Percentiles rank a stretch among this genome's conserved stretches.
Evolutionary conservation across 2,797 vertebrate genomes (phyloP).

Genomic region (Neosalanx taihuensis): DNA sequence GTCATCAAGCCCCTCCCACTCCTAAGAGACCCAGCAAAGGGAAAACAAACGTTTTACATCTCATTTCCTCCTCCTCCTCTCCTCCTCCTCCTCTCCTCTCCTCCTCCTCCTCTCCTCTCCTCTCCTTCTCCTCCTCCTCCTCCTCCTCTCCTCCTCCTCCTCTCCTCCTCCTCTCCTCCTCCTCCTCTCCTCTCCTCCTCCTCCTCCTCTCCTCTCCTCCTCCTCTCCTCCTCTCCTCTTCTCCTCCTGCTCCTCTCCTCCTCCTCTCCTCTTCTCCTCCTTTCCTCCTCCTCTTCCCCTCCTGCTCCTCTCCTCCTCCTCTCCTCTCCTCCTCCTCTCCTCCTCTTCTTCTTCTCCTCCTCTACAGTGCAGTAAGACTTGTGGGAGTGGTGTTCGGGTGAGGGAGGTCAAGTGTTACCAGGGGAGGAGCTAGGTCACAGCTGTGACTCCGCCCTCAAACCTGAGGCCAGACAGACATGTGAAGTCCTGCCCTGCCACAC

Average conservation of each 20-base stretch:
- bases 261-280: not conserved
- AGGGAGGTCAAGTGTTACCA: slow-evolving; percentile 86
- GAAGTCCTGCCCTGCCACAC: slow-evolving; percentile 76
- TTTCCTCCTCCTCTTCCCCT: not conserved
- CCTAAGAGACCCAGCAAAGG: not conserved
- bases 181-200: no score
- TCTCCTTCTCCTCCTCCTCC: no score
- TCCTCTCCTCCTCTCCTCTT: not conserved
- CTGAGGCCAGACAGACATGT: slow-evolving; percentile 76
- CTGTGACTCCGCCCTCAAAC: slow-evolving; percentile 74
- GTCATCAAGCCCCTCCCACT: not conserved
- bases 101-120: not conserved
- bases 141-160: no score
- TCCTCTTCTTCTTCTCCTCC: not conserved
- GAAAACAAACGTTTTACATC: not conserved
- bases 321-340: no score
- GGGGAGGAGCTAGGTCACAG: slow-evolving; percentile 77
- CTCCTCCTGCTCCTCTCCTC: not conserved
- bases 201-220: not conserved
- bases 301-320: not conserved
- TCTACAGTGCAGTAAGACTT: slow-evolving; percentile 84
- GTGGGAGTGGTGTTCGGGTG: slow-evolving; percentile 76
- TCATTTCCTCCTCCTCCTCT: no score
- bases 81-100: not conserved
- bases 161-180: no score